These are phyloP conservation scores for Xerus inauris DNA, from an alignment of 2,113 vertebrate genomes.

Conservation along the genomic window DNA sequence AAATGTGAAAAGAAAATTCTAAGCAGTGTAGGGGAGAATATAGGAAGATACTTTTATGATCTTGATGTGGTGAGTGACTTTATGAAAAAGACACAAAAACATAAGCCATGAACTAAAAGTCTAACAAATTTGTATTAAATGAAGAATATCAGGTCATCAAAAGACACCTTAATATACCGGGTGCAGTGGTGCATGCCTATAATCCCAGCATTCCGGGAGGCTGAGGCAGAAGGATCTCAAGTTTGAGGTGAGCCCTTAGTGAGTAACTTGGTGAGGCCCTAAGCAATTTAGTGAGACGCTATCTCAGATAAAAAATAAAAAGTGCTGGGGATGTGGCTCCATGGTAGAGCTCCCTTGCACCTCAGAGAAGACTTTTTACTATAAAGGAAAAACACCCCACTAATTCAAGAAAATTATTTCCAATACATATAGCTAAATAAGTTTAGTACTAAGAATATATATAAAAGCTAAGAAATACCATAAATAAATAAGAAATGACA, in stretches of 20 bases:
- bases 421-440: neutral
- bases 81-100: neutral
- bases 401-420: slow-evolving; percentile 5
- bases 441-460: neutral
- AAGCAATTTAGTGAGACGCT: too few relatives aligned
- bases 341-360: too few relatives aligned
- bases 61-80: neutral
- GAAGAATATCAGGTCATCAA: neutral
- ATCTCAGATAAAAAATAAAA: too few relatives aligned
- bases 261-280: too few relatives aligned
- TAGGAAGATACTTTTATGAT: neutral
- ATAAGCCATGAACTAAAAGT: neutral
- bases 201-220: too few relatives aligned
- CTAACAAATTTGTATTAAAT: neutral
- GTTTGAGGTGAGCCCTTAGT: too few relatives aligned
- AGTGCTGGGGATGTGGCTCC: too few relatives aligned
- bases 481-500: neutral
- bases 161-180: neutral
- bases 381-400: neutral
- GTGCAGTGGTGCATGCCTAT: too few relatives aligned
- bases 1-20: neutral
- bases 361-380: too few relatives aligned
- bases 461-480: neutral
- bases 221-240: too few relatives aligned
- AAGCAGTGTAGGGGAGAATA: neutral